Evolutionary conservation across 2,113 vertebrate species (phyloP), one percentile per base, ranked within the genome.

Genomic region (Brachyhypopomus gauderio): DNA sequence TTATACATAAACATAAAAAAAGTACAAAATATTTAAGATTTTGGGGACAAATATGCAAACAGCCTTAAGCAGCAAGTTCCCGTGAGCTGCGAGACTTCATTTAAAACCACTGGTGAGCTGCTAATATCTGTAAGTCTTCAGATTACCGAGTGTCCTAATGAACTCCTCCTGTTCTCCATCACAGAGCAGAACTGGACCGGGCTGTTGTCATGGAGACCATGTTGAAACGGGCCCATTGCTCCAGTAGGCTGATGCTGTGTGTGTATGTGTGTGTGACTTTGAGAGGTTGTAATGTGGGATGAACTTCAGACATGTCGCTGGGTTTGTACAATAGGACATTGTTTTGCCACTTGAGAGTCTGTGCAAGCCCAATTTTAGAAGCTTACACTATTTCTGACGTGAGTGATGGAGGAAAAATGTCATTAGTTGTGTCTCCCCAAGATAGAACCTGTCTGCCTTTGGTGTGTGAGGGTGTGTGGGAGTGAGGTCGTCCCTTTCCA

Each of bases 401-500:
- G 45, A 14, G 45, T 52, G 9, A 52, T 30, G 1, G 30, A 30
- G 30, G 45, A 52, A 52, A 14, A 52, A 14, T 52, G 12, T 6
- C 5, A 41, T 41, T 41, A 41, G 41, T 41, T 41, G 3, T 41
- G 34, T 8, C 30, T 79, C 22, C 17, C 14, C 7, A 14, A 3
- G 12, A 70, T 3, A 30, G 34, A 52, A 20, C 19, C 66, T 16
- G 27, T 5, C 7, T 36, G 19, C 8, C 8, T 72, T 73, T 8
- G 9, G 45, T 52, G 45, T 11, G 45, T 56, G 75, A n/a, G n/a
- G 27, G 22, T 38, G 16, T 8, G 0, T 52, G 25, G 12, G 79
- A 14, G 79, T 19, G 36, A 71, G 79, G 80, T 63, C 45, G 84
- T 84, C 86, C 75, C 86, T 88, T 83, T 80, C 92, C 92, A 92